These are phyloP conservation scores for Rafetus swinhoei DNA, from an alignment of 2,113 vertebrate genomes.

Conservation along the genomic window DNA sequence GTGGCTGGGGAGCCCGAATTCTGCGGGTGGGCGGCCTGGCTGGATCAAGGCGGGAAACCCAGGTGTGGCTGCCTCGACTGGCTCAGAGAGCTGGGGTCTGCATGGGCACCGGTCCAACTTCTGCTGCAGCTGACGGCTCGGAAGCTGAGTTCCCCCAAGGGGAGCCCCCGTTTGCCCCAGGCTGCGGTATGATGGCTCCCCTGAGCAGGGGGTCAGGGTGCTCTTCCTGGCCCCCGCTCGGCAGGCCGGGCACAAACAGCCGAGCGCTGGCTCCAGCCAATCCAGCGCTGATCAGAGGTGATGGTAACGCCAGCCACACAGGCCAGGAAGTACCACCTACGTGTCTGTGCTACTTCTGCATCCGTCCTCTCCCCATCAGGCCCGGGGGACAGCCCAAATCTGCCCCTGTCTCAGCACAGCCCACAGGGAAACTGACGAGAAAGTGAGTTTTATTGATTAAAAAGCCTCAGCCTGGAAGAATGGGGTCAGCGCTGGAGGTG, in stretches of 20 bases:
- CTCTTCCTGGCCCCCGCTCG: too few relatives aligned
- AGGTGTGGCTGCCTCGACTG: neutral
- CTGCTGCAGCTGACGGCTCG: neutral
- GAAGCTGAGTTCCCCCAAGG: neutral
- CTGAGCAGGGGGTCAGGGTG: too few relatives aligned
- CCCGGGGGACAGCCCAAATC: neutral
- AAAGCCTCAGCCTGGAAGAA: neutral
- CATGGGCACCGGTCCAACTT: neutral
- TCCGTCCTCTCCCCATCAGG: too few relatives aligned
- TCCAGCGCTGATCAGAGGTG: neutral
- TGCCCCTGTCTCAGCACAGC: neutral
- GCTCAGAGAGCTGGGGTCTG: neutral
- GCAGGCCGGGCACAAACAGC: neutral
- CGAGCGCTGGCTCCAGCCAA: neutral
- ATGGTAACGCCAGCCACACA: neutral
- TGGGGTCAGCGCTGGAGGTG: neutral
- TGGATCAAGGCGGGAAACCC: too few relatives aligned
- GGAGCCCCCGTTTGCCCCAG: too few relatives aligned
- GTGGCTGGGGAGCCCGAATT: neutral
- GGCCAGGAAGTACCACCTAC: neutral
- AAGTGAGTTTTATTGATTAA: neutral
- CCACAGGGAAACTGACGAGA: neutral
- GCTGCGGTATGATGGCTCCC: neutral
- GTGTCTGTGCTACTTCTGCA: neutral
- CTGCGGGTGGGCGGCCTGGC: too few relatives aligned